Evolutionary conservation across 2,888 invertebrate species (phyloP), one percentile per base, ranked within the genome.

Genomic region (Laspeyria flexula): DNA sequence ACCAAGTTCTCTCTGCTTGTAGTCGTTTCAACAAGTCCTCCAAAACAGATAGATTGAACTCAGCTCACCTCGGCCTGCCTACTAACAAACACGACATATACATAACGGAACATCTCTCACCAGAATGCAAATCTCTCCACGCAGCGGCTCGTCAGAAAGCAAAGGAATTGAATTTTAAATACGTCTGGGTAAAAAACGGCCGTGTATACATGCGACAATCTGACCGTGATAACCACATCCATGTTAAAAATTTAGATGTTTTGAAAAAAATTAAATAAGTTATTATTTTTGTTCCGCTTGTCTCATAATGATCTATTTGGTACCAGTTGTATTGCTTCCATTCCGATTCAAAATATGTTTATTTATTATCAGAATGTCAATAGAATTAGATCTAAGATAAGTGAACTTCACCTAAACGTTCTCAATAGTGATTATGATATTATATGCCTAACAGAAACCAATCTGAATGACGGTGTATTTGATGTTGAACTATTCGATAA

Each of bases 401-500:
- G 10, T 11, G 44, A 56, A 3, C 43, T 56, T 30, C 41, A 41
- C 10, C 16, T 48, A 9, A 48, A 44, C 43, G 6, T 31, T 5
- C 18, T 59, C 23, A 43, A 23, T 11, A 21, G 9, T 21, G 52
- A 55, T 38, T 52, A 41, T 43, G 55, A 59, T 9, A 10, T 52
- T 4, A 31, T 52, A 15, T 59, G 55, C 29, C 30, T 59, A n/a
- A 55, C 52, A 7, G 50, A 58, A 40, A 57, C 57, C 1, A 53
- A 50, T 15, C 11, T 43, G n/a, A 54, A 52, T 21, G 18, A 30
- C 1, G 30, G 30, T 16, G 48, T 55, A 0, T 55, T 35, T 33
- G 48, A 55, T 34, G 39, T 11, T 0, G 54, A 55, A 31, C 1
- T 59, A 12, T 16, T 43, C 13, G 59, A 55, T 40, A 2, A 11